These are phyloP conservation scores for Bimastos eiseni DNA, from an alignment of 2,888 invertebrate genomes.

Conservation along the genomic window DNA sequence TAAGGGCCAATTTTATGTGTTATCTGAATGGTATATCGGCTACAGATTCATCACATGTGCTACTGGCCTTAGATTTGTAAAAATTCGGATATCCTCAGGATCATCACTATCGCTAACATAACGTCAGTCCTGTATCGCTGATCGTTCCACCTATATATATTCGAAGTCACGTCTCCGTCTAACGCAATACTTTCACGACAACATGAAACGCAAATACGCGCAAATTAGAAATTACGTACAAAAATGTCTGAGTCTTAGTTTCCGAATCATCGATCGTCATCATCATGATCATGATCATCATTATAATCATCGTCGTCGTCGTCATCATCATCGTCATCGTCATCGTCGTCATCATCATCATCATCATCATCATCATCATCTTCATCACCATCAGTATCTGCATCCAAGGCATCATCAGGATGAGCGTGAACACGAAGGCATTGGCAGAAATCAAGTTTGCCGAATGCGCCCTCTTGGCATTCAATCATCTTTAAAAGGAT, in stretches of 20 bases:
- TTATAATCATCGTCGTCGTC: not conserved
- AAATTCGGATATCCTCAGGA: too few species aligned
- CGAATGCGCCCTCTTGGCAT: not conserved
- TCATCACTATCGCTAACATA: too few species aligned
- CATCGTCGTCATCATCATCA: not conserved
- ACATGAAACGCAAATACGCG: not conserved
- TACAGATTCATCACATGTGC: too few species aligned
- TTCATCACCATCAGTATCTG: not conserved
- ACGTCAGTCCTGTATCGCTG: not conserved
- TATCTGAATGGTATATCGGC: too few species aligned
- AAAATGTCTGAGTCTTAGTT: not conserved
- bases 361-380: not conserved
- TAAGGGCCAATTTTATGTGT: too few species aligned
- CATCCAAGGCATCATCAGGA: not conserved
- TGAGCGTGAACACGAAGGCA: not conserved
- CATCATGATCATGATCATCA: not conserved
- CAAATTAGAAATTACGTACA: not conserved
- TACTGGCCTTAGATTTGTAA: too few species aligned
- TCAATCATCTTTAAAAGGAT: slow-evolving; percentile 6
- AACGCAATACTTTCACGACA: not conserved
- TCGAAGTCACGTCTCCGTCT: not conserved
- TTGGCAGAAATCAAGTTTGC: not conserved
- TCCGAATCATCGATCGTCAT: not conserved
- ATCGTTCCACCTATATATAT: not conserved
- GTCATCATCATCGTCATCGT: not conserved